These are phyloP conservation scores for Drosophila tropicalis DNA, from an alignment of 1,140 invertebrate species.

Conservation along the genomic window DNA sequence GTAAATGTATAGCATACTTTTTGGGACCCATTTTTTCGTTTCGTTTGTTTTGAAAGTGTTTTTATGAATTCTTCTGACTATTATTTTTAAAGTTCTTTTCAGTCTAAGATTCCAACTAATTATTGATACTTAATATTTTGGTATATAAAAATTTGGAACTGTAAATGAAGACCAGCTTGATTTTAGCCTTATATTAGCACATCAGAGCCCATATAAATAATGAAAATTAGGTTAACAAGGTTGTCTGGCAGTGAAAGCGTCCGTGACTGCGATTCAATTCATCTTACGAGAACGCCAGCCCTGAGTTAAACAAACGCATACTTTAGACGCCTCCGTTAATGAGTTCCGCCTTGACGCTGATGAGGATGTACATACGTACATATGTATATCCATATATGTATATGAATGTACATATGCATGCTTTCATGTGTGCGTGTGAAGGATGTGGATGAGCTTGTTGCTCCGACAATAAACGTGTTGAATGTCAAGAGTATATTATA, in stretches of 20 bases:
- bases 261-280: not conserved
- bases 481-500: slow-evolving; percentile 53
- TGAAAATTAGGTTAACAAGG: no score
- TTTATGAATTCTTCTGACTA: no score
- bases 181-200: no score
- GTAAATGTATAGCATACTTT: not conserved
- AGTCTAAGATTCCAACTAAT: no score
- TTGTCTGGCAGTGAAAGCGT: not conserved
- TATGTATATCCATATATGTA: not conserved
- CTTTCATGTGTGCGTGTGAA: not conserved
- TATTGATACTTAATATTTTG: no score
- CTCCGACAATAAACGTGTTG: slow-evolving; percentile 61
- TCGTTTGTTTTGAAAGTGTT: no score
- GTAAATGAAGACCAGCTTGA: no score
- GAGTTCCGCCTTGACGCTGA: slow-evolving; percentile 59
- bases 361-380: slow-evolving; percentile 41
- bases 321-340: slow-evolving; percentile 50
- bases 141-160: no score
- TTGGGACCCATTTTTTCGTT: no score
- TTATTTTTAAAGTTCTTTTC: no score
- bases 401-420: not conserved
- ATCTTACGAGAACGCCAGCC: not conserved
- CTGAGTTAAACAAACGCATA: slow-evolving; percentile 13
- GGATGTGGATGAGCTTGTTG: slow-evolving; percentile 48
- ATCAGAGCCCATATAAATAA: no score